These are phyloP conservation scores for Elysia crispata DNA, from an alignment of 2,888 invertebrate species.

Conservation along the genomic window DNA sequence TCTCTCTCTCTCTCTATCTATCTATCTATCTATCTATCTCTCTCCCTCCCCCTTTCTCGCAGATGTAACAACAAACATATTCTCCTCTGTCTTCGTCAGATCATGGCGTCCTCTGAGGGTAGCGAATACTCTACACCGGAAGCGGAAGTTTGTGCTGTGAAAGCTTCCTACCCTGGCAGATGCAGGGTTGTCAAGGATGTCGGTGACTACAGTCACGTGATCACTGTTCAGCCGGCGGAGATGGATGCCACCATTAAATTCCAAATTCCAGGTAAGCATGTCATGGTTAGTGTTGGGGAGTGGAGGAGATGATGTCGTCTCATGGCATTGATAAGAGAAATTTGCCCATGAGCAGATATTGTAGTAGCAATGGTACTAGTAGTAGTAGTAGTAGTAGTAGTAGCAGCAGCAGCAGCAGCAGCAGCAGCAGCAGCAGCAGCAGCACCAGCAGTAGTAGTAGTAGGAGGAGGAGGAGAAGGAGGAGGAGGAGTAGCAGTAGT, in stretches of 20 bases:
- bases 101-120: too few species aligned
- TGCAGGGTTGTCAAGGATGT: conserved; percentile 60
- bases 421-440: conserved; percentile 31
- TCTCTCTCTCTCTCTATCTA: too few species aligned
- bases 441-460: conserved; percentile 42
- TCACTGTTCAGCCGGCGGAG: conserved; percentile 67
- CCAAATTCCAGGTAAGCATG: conserved; percentile 69
- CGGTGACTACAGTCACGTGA: conserved; percentile 66
- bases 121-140: neutral
- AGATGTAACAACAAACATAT: too few species aligned
- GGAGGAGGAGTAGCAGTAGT: too few species aligned
- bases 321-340: too few species aligned
- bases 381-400: conserved; percentile 46
- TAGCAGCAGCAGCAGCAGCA: conserved; percentile 44
- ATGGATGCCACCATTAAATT: conserved; percentile 70
- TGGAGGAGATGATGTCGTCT: too few species aligned
- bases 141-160: conserved; percentile 13
- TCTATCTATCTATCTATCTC: too few species aligned
- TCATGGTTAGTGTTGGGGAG: too few species aligned
- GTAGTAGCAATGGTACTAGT: conserved; percentile 34
- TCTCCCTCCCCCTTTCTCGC: too few species aligned
- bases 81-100: too few species aligned
- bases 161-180: conserved; percentile 33
- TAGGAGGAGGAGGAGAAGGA: too few species aligned
- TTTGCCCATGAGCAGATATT: neutral